phyloP scores from a whole-genome alignment of 2,797 vertebrate genomes.

The Aldrovandia affinis region DNA sequence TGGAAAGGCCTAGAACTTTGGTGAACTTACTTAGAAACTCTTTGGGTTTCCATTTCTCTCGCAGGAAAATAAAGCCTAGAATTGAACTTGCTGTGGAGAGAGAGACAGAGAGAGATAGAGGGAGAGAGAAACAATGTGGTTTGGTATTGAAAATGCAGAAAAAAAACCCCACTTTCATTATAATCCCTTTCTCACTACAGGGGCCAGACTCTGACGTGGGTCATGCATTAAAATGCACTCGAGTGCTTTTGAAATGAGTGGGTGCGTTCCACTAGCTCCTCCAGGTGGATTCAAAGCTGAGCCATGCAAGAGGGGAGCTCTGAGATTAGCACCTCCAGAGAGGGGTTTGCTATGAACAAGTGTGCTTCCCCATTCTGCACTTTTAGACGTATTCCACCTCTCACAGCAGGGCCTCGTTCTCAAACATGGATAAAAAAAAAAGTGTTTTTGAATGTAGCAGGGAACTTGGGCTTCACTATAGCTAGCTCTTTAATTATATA shows the following conservation, averaged over 20 bases:
- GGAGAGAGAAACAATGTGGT: not conserved
- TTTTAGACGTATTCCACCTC: not conserved
- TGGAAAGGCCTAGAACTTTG: not conserved
- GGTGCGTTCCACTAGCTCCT: not conserved
- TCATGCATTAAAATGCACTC: not conserved
- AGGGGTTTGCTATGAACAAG: not conserved
- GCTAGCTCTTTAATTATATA: no score
- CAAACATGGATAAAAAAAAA: not conserved
- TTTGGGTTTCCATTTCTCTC: constrained; percentile 89
- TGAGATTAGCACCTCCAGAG: no score
- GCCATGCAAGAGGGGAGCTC: no score
- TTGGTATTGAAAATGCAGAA: not conserved
- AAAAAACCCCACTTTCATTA: not conserved
- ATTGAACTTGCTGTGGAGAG: constrained; percentile 86
- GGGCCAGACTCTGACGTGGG: not conserved
- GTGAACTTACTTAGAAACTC: constrained; percentile 91
- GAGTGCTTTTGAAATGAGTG: not conserved
- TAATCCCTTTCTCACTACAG: not conserved
- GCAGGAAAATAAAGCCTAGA: constrained; percentile 92
- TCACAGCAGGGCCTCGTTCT: not conserved
- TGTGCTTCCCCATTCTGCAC: not conserved
- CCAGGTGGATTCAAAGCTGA: not conserved
- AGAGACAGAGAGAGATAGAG: constrained; percentile 32
- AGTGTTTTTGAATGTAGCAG: not conserved
- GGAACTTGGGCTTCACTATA: not conserved